Evolutionary conservation across 2,888 invertebrate species (phyloP), one percentile per base, ranked within the genome.

Genomic region (Lasioglossum zephyrum): DNA sequence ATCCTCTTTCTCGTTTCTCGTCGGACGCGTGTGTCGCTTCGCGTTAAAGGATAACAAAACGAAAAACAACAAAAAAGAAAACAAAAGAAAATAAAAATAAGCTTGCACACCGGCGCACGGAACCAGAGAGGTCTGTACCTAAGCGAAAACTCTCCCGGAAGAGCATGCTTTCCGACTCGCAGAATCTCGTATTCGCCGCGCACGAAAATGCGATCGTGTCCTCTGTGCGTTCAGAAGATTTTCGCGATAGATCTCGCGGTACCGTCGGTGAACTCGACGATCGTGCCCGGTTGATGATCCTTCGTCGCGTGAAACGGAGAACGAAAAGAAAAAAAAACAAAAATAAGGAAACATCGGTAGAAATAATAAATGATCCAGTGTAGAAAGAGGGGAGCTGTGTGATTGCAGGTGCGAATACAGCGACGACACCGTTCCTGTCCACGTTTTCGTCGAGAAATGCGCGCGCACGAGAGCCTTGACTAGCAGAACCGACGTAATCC

Each of bases 401-500:
- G 60, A 31, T n/a, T 60, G 13, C 60, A 26, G 60, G 26, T 26
- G 60, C 13, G 60, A 11, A 60, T 16, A 31, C 63, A 4, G 63
- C 63, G 63, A 63, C 31, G 22, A 26, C 36, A 49, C 75, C 70
- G 57, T 49, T 78, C 18, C 66, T 26, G 11, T 60, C 60, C 26
- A 26, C 60, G 16, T 66, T 66, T 36, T 18, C 31, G 2, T 44
- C 44, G 31, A 36, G 66, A 36, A 66, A 66, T 66, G 66, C 66
- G 36, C 69, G 69, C 69, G 69, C 39, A n/a, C 69, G 39, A 77
- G 77, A 77, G 82, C 70, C 74, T 66, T 66, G 63, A 82, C 82
- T 79, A 82, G 82, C 74, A 69, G 60, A 77, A 79, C 39, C 82
- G 76, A 79, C 79, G 76, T 73, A 77, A 85, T 76, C 79, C 79